Base-by-base conservation (phyloP, 2,888 invertebrate genomes). In the Cacoxenus indagator region DNA sequence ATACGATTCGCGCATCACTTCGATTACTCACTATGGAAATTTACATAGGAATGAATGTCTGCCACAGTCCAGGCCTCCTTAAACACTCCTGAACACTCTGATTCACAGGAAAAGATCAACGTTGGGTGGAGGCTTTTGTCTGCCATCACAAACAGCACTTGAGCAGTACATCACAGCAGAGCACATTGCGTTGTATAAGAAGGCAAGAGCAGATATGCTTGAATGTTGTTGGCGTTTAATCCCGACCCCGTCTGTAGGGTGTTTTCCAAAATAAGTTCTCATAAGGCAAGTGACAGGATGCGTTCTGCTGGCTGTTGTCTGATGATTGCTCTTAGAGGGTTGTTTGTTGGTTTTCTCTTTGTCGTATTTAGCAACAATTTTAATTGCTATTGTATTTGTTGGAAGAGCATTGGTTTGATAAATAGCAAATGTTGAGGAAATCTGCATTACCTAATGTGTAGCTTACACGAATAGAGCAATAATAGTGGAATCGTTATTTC, bases 1-100 rank as follows among this genome's bases (percentile, higher is more conserved):
- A 59, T 59, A 59, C 29, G 59, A 59, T 59, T 59, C 31, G 31
- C 31, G 59, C 59, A 59, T 59, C 31, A 59, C 31, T 59, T 59
- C 59, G 59, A 59, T 59, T 59, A 31, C 31, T 29, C 26, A 6
- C 11, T n/a, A 17, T 11, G 26, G n/a, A 59, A 59, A 59, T 31
- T 59, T 59, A 31, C 31, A 59, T 59, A 31, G 31, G 17, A 31
- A 51, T 51, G 54, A 22, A 54, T 24, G 14, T 59, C 19, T 59
- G 59, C 59, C n/a, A 5, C 51, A 22, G 19, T 9, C 22, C 19
- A 22, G 19, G 9, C 5, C 22, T 19, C 4, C 19, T n/a, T 3
- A 22, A n/a, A n/a, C n/a, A n/a, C n/a, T n/a, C n/a, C n/a, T n/a
- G n/a, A n/a, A n/a, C n/a, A n/a, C n/a, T n/a, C n/a, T n/a, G n/a